Evolutionary conservation across 2,888 invertebrate genomes (phyloP).

Genomic region (Euproctis similis): DNA sequence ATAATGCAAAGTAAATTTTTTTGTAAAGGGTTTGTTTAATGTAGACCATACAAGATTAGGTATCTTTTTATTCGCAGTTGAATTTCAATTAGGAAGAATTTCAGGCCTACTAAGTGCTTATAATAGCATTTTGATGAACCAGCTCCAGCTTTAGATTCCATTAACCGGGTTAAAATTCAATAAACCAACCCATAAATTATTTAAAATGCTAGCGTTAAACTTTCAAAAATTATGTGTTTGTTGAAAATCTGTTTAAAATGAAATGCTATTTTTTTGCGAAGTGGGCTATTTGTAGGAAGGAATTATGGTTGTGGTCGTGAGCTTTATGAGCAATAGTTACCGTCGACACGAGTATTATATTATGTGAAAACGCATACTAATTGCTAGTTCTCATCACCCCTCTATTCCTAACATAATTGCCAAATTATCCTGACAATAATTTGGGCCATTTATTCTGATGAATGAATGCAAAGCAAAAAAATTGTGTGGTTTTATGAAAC

Average conservation of each 20-base stretch:
- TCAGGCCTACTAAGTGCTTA: not conserved
- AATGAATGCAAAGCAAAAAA: too few relatives aligned
- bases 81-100: slow-evolving; percentile 1
- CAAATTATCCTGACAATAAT: too few relatives aligned
- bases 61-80: not conserved
- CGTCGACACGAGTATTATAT: too few relatives aligned
- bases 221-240: slow-evolving; percentile 6
- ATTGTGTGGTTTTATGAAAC: too few relatives aligned
- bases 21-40: not conserved
- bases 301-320: too few relatives aligned
- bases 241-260: slow-evolving; percentile 6
- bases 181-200: slow-evolving; percentile 6
- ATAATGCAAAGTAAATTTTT: not conserved
- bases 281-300: too few relatives aligned
- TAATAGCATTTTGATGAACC: slow-evolving; percentile 3
- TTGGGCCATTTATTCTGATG: too few relatives aligned
- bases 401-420: too few relatives aligned
- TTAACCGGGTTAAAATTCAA: slow-evolving; percentile 7
- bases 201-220: slow-evolving; percentile 4
- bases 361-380: too few relatives aligned
- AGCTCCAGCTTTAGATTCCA: slow-evolving; percentile 3
- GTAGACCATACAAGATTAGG: not conserved
- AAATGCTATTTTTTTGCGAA: slow-evolving; percentile 10
- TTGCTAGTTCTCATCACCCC: too few relatives aligned
- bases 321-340: too few relatives aligned